Conservation (phyloP, 2,888 invertebrate species). For the Sclerodermus sp. region DNA sequence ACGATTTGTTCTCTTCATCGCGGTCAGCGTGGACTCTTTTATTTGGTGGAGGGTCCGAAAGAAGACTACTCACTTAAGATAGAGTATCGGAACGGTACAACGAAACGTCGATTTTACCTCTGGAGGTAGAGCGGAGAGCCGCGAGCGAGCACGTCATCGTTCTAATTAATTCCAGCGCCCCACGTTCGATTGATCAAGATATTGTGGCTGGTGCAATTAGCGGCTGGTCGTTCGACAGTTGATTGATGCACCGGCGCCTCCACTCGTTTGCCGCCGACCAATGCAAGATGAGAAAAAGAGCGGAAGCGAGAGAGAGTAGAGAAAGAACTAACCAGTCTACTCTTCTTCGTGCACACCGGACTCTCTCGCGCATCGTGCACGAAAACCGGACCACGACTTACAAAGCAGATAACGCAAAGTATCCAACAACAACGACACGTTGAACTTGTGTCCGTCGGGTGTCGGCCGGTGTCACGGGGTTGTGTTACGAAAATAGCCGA, state of each 20-base stretch:
- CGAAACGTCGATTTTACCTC: conserved; percentile 13
- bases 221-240: conserved; percentile 38
- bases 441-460: no score
- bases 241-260: conserved; percentile 40
- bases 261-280: not conserved
- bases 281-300: not conserved
- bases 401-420: no score
- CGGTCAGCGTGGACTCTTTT: not conserved
- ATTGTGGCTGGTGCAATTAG: conserved; percentile 39
- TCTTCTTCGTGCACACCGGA: no score
- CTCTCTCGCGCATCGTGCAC: no score
- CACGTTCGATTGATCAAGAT: conserved; percentile 44
- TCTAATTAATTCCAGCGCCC: conserved; percentile 49
- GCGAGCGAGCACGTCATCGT: conserved; percentile 40
- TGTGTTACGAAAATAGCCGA: not conserved
- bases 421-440: no score
- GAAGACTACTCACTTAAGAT: conserved; percentile 26
- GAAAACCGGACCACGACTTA: no score
- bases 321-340: no score
- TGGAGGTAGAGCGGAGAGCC: conserved; percentile 1
- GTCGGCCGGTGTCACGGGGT: no score
- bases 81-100: conserved; percentile 8
- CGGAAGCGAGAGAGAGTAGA: not conserved
- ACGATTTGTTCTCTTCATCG: conserved; percentile 28
- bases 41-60: not conserved